These are phyloP conservation scores for Resseliella maxima DNA, from an alignment of 2,888 invertebrate species.

Conservation along the genomic window DNA sequence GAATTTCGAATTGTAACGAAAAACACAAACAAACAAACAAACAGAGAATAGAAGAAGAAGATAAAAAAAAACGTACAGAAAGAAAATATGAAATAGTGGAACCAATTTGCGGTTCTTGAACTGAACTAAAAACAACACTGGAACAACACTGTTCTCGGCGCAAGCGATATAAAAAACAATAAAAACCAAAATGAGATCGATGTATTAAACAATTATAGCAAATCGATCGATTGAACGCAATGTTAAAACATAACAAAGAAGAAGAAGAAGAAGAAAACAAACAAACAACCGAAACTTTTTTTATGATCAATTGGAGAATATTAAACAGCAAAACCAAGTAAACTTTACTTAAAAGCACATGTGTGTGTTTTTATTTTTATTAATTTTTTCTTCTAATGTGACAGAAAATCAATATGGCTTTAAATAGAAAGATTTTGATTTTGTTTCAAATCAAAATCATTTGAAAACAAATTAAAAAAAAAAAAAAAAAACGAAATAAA, in stretches of 20 bases:
- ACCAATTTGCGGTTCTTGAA: too few species aligned
- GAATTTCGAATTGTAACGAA: too few species aligned
- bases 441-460: background rate
- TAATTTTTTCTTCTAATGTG: background rate
- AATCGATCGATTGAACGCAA: background rate
- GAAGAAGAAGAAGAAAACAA: background rate
- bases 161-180: too few species aligned
- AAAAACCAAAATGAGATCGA: too few species aligned
- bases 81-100: background rate
- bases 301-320: conserved; percentile 3
- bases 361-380: background rate
- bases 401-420: background rate
- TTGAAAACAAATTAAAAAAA: background rate
- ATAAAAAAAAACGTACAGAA: too few species aligned
- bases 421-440: conserved; percentile 44
- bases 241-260: background rate
- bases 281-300: conserved; percentile 29
- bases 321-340: background rate
- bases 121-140: too few species aligned
- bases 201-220: background rate
- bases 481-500: background rate
- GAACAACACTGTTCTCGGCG: too few species aligned
- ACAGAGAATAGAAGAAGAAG: too few species aligned
- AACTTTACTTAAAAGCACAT: background rate
- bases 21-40: background rate